Conservation (phyloP, 1,140 invertebrate genomes). For the Drosophila rufa region DNA sequence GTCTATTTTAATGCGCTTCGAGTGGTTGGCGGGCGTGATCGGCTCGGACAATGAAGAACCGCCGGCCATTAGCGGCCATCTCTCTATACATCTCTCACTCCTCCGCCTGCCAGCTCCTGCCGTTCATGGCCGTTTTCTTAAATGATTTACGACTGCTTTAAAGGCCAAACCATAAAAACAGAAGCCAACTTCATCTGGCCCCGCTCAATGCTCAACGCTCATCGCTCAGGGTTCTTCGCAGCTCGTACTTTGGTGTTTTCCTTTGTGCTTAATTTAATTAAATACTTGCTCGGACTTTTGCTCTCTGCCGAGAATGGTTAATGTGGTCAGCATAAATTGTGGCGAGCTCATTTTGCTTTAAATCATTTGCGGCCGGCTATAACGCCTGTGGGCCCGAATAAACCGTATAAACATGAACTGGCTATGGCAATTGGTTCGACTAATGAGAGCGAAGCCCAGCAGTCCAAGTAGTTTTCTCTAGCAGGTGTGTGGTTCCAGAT, state of each 20-base stretch:
- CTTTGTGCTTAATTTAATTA: slow-evolving; percentile 81
- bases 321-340: slow-evolving; percentile 80
- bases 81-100: slow-evolving; percentile 22
- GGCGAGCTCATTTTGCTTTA: slow-evolving; percentile 76
- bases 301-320: slow-evolving; percentile 68
- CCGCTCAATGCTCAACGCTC: not conserved
- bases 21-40: slow-evolving; percentile 65
- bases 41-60: slow-evolving; percentile 65
- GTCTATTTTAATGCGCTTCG: slow-evolving; percentile 77
- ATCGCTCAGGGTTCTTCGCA: slow-evolving; percentile 6
- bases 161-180: slow-evolving; percentile 65
- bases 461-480: slow-evolving; percentile 6
- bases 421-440: slow-evolving; percentile 46
- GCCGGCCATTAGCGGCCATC: slow-evolving; percentile 59
- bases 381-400: slow-evolving; percentile 38
- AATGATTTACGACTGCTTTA: slow-evolving; percentile 77
- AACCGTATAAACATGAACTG: slow-evolving; percentile 54
- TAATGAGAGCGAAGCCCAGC: slow-evolving; percentile 33
- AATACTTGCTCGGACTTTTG: slow-evolving; percentile 70
- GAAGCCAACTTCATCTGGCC: slow-evolving; percentile 46
- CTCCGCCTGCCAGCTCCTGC: slow-evolving; percentile 11
- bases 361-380: slow-evolving; percentile 67
- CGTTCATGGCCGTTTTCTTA: slow-evolving; percentile 45
- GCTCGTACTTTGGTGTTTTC: slow-evolving; percentile 44
- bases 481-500: slow-evolving; percentile 30